phyloP scores from a whole-genome alignment of 1,140 invertebrate genomes.

The Ceratina japonica region DNA sequence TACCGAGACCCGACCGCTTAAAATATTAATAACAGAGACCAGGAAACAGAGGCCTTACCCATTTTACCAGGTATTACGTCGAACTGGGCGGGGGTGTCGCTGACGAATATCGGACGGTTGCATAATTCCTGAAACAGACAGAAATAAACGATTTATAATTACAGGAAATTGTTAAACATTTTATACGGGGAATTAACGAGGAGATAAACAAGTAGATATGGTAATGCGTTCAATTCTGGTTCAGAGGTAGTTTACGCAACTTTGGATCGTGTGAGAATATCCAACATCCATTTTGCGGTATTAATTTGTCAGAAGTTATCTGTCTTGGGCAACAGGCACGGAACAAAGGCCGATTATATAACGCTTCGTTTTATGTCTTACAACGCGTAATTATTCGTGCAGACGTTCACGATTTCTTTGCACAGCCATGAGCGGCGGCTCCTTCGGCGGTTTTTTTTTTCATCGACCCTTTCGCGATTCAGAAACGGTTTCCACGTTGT shows the following conservation, averaged over 20 bases:
- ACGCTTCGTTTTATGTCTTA: not conserved
- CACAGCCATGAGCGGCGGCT: not conserved
- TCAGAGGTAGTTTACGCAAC: not conserved
- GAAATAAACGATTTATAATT: too few relatives aligned
- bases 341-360: conserved; percentile 33
- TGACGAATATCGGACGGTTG: conserved; percentile 88
- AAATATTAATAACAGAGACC: not conserved
- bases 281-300: not conserved
- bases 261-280: not conserved
- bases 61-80: conserved; percentile 93
- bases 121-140: conserved; percentile 85
- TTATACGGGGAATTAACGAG: too few relatives aligned
- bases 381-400: conserved; percentile 11
- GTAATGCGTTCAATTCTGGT: too few relatives aligned
- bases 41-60: conserved; percentile 81
- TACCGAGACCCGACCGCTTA: not conserved
- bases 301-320: conserved; percentile 17
- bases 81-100: conserved; percentile 88
- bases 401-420: not conserved
- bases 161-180: too few relatives aligned
- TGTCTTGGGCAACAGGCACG: not conserved
- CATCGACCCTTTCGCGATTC: not conserved
- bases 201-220: too few relatives aligned
- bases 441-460: conserved; percentile 1
- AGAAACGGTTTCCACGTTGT: conserved; percentile 3